These are phyloP conservation scores for Xiphophorus couchianus DNA, from an alignment of 2,113 vertebrate species.

Conservation along the genomic window DNA sequence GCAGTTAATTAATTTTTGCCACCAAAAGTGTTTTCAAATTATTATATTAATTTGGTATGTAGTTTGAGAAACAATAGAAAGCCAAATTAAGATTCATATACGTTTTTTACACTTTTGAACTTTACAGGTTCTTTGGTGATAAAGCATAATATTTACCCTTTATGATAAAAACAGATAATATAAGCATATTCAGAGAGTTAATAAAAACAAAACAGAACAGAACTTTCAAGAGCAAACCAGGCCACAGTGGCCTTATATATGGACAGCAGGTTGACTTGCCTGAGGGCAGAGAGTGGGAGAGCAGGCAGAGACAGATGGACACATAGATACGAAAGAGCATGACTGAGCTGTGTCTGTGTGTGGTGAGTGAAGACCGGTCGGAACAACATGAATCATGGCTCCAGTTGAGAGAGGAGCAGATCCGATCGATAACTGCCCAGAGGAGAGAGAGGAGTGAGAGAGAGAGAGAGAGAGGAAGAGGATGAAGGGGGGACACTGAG, in stretches of 20 bases:
- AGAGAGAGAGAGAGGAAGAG: slow-evolving; percentile 49
- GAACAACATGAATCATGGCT: slow-evolving; percentile 83
- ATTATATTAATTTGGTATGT: too few species aligned
- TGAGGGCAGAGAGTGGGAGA: slow-evolving; percentile 54
- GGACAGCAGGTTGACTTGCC: slow-evolving; percentile 66
- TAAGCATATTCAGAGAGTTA: neutral
- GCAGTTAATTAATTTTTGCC: too few species aligned
- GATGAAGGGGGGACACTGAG: slow-evolving; percentile 67
- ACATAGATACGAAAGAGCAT: slow-evolving; percentile 71
- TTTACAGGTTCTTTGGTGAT: too few species aligned
- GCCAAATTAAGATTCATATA: too few species aligned
- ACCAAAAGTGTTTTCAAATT: too few species aligned
- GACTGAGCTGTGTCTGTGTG: slow-evolving; percentile 76
- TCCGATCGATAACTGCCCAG: slow-evolving; percentile 80
- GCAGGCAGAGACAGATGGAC: slow-evolving; percentile 75
- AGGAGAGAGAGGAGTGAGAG: slow-evolving; percentile 53
- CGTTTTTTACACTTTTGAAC: too few species aligned
- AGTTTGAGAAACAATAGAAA: too few species aligned
- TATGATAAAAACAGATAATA: too few species aligned
- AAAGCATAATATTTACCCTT: too few species aligned
- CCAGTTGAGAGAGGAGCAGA: slow-evolving; percentile 78
- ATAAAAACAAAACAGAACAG: neutral
- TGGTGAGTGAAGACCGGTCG: slow-evolving; percentile 70
- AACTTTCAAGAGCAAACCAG: slow-evolving; percentile 1
- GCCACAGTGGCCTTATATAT: slow-evolving; percentile 17